phyloP scores from a whole-genome alignment of 2,797 vertebrate genomes.

The Hoplostethus atlanticus region DNA sequence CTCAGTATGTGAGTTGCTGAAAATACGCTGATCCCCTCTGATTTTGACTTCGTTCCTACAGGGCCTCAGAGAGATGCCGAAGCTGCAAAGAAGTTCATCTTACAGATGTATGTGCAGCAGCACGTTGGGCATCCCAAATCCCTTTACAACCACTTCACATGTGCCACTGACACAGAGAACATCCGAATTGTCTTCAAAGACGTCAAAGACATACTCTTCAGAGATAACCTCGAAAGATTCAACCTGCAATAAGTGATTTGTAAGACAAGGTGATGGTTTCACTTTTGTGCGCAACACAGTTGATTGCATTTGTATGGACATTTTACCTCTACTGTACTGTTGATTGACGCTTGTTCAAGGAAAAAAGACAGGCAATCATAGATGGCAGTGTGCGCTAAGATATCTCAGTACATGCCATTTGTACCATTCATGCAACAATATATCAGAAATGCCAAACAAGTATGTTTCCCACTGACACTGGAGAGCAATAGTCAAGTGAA shows the following conservation, averaged over 20 bases:
- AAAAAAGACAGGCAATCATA: neutral
- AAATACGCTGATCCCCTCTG: neutral
- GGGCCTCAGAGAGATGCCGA: conserved; percentile 83
- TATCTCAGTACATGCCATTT: conserved; percentile 8
- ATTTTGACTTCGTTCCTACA: conserved; percentile 51
- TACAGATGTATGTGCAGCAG: conserved; percentile 84
- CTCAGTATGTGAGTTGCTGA: too few relatives aligned
- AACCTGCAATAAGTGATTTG: conserved; percentile 72
- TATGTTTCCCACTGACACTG: neutral
- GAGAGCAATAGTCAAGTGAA: neutral
- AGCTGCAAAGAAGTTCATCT: conserved; percentile 87
- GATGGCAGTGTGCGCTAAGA: conserved; percentile 28
- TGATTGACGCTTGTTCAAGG: conserved; percentile 2
- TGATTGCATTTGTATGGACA: conserved; percentile 21
- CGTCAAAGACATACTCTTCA: conserved; percentile 89
- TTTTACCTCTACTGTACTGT: conserved; percentile 18
- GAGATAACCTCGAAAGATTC: conserved; percentile 81
- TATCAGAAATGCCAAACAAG: conserved; percentile 4
- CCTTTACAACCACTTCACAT: conserved; percentile 90
- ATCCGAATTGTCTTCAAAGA: conserved; percentile 87
- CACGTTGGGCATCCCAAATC: conserved; percentile 82
- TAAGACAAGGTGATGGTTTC: neutral
- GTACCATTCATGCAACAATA: neutral
- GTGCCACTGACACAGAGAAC: conserved; percentile 92
- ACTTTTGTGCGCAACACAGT: neutral